phyloP scores from a whole-genome alignment of 2,888 invertebrate genomes.

The Clitarchus hookeri region DNA sequence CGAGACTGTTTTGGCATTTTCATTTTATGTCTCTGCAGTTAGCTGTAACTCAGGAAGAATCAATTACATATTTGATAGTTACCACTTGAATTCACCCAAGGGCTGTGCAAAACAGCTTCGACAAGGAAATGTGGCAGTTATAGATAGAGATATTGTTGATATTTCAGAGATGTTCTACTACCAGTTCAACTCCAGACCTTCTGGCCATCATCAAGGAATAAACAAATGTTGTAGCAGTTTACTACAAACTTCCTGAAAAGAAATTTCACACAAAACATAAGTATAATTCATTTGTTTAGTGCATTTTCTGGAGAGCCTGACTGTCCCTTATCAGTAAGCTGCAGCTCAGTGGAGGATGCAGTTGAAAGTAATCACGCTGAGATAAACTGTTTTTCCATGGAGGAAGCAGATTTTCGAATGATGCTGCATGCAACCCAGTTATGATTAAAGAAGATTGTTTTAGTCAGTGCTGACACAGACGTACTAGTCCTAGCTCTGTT shows the following conservation, averaged over 20 bases:
- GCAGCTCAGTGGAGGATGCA: not conserved
- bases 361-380: slow-evolving; percentile 6
- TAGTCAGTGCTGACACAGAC: slow-evolving; percentile 10
- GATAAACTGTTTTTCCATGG: not conserved
- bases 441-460: not conserved
- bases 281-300: too few species aligned
- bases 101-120: too few species aligned
- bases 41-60: not conserved
- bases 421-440: not conserved
- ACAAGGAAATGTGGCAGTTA: not conserved
- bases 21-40: not conserved
- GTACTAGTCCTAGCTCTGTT: slow-evolving; percentile 16
- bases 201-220: slow-evolving; percentile 20
- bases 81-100: not conserved
- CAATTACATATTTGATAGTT: slow-evolving; percentile 6
- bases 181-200: slow-evolving; percentile 18
- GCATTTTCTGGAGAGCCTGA: too few species aligned
- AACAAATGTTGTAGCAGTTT: not conserved
- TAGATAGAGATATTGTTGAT: not conserved
- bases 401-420: slow-evolving; percentile 12
- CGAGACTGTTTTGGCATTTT: not conserved
- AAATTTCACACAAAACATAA: too few species aligned
- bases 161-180: slow-evolving; percentile 16
- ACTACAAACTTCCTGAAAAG: too few species aligned
- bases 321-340: not conserved